Evolutionary conservation across 2,888 invertebrate species (phyloP).

Genomic region (Mamestra brassicae): DNA sequence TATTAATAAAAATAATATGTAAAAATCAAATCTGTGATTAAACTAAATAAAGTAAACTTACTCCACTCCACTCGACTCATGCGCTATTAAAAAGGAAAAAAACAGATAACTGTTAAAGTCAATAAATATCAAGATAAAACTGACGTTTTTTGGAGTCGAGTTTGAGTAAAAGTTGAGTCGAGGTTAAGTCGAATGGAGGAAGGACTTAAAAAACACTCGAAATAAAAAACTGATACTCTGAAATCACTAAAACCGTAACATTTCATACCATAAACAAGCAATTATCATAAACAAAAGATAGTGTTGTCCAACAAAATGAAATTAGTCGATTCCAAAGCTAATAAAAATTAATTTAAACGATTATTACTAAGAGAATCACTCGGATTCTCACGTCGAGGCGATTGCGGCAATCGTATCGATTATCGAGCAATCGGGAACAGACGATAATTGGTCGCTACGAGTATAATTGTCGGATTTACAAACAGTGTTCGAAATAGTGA

Average conservation of each 20-base stretch:
- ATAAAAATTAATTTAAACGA: slow-evolving; percentile 53
- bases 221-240: background rate
- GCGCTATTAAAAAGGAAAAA: too few relatives aligned
- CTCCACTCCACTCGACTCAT: too few relatives aligned
- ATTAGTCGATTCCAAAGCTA: slow-evolving; percentile 47
- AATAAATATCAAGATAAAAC: too few relatives aligned
- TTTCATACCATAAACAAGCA: slow-evolving; percentile 29
- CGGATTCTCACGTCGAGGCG: slow-evolving; percentile 43
- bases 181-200: too few relatives aligned
- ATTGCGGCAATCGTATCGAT: slow-evolving; percentile 58
- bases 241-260: slow-evolving; percentile 24
- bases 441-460: slow-evolving; percentile 46
- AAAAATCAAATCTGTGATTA: too few relatives aligned
- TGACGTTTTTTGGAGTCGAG: too few relatives aligned
- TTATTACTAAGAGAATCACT: slow-evolving; percentile 57
- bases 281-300: slow-evolving; percentile 37
- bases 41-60: too few relatives aligned
- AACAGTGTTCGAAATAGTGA: slow-evolving; percentile 36
- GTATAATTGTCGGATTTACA: slow-evolving; percentile 56
- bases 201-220: too few relatives aligned
- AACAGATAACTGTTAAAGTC: too few relatives aligned
- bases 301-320: slow-evolving; percentile 57
- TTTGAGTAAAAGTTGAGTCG: too few relatives aligned
- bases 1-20: too few relatives aligned
- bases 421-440: slow-evolving; percentile 52